These are phyloP conservation scores for Rallus limicola DNA, from an alignment of 2,113 vertebrate species.

Conservation along the genomic window DNA sequence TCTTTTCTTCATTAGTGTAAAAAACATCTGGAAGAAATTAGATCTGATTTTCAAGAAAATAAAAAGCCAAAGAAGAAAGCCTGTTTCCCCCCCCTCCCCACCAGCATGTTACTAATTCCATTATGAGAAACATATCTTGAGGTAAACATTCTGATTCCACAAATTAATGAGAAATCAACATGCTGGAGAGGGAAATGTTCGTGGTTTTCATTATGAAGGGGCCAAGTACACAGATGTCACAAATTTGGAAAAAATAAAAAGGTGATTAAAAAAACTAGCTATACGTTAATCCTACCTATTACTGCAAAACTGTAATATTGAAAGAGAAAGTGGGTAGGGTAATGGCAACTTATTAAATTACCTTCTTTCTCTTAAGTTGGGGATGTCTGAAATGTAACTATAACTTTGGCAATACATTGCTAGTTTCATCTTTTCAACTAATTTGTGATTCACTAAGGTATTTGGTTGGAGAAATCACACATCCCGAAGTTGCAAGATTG, in stretches of 20 bases:
- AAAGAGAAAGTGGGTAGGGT: background rate
- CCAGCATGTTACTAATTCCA: background rate
- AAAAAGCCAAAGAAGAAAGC: rapidly evolving
- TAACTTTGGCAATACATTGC: background rate
- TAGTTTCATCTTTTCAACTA: background rate
- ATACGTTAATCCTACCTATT: background rate
- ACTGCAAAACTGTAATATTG: background rate
- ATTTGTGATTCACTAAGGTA: background rate
- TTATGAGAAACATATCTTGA: background rate
- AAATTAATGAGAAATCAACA: background rate
- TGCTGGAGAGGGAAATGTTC: background rate
- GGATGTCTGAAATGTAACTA: background rate
- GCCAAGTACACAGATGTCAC: background rate
- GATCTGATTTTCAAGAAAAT: background rate
- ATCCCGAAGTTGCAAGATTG: background rate
- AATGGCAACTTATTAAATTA: background rate
- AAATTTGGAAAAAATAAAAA: background rate
- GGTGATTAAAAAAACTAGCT: background rate
- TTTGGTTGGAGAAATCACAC: background rate
- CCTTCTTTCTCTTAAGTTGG: background rate
- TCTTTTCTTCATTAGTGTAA: background rate
- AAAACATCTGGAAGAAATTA: background rate
- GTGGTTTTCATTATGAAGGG: background rate
- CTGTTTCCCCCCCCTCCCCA: background rate
- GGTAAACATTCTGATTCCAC: background rate